phyloP scores from a whole-genome alignment of 92 coral and sea anemone genomes.

The Meandrina meandrites region DNA sequence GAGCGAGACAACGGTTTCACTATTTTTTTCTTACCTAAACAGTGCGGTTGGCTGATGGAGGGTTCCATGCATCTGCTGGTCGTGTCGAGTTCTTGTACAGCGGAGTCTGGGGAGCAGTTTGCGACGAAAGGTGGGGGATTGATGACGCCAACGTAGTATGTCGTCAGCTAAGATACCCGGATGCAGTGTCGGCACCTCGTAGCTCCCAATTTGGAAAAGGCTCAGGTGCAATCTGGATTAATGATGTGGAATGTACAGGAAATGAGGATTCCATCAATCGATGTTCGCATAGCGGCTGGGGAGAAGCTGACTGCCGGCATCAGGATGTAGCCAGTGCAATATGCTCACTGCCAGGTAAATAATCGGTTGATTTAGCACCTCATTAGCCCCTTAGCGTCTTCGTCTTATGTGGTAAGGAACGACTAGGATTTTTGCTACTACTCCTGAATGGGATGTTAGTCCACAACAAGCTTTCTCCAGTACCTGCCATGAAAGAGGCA shows the following conservation, averaged over 20 bases:
- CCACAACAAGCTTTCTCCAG: too few species aligned
- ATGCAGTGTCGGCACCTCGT: not conserved
- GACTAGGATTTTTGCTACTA: too few species aligned
- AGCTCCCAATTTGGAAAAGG: not conserved
- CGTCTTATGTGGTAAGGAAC: too few species aligned
- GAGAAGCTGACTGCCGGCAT: not conserved
- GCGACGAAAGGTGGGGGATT: not conserved
- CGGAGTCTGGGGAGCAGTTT: not conserved
- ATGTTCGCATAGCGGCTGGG: not conserved
- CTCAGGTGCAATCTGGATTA: not conserved
- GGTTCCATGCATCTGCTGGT: not conserved
- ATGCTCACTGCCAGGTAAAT: not conserved
- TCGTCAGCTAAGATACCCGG: not conserved
- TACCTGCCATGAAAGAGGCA: too few species aligned
- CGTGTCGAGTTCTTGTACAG: not conserved
- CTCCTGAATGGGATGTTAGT: too few species aligned
- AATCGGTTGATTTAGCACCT: too few species aligned
- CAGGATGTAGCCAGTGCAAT: not conserved
- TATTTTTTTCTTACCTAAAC: not conserved
- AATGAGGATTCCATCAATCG: not conserved
- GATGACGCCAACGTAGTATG: not conserved
- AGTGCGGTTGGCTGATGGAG: constrained; percentile 11
- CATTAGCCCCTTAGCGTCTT: too few species aligned
- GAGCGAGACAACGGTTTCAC: too few species aligned
- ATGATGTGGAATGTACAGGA: not conserved